These are phyloP conservation scores for Thyatira batis DNA, from an alignment of 2,888 invertebrate species.

Conservation along the genomic window DNA sequence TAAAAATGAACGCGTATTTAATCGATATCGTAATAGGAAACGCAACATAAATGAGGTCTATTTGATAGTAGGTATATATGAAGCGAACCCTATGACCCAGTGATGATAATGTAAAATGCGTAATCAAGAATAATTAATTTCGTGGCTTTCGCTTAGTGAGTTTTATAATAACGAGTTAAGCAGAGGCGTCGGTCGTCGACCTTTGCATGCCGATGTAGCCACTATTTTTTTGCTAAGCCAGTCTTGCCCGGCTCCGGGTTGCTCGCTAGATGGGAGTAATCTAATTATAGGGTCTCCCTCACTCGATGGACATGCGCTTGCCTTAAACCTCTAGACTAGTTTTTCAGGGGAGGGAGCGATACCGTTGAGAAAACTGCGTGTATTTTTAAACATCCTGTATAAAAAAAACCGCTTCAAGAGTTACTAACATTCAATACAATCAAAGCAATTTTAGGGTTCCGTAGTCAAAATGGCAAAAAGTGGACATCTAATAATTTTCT, in stretches of 20 bases:
- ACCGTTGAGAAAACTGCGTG: conserved; percentile 34
- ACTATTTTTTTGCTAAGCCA: conserved; percentile 71
- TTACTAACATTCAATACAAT: conserved; percentile 9
- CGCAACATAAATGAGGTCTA: not conserved
- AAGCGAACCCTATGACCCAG: conserved; percentile 29
- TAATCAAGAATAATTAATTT: conserved; percentile 39
- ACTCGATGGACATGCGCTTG: conserved; percentile 50
- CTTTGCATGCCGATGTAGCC: conserved; percentile 56
- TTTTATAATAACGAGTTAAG: conserved; percentile 61
- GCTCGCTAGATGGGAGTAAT: conserved; percentile 62
- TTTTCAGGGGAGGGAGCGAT: conserved; percentile 37
- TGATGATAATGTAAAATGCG: conserved; percentile 11
- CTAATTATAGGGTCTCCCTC: conserved; percentile 70
- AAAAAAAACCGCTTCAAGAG: not conserved
- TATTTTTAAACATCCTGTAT: conserved; percentile 22
- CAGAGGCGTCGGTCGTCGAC: conserved; percentile 64
- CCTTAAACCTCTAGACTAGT: conserved; percentile 49
- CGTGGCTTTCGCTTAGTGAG: conserved; percentile 55
- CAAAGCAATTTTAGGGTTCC: conserved; percentile 12
- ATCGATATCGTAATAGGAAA: not conserved
- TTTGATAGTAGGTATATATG: not conserved
- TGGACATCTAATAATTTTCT: conserved; percentile 6
- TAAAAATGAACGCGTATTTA: not conserved
- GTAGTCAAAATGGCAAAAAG: not conserved
- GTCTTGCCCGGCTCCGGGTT: conserved; percentile 55